A percentile compares a stretch with the other conserved stretches of the same genome.
Conservation (phyloP, 1,140 invertebrate genomes). For the Ceratina australensis region DNA sequence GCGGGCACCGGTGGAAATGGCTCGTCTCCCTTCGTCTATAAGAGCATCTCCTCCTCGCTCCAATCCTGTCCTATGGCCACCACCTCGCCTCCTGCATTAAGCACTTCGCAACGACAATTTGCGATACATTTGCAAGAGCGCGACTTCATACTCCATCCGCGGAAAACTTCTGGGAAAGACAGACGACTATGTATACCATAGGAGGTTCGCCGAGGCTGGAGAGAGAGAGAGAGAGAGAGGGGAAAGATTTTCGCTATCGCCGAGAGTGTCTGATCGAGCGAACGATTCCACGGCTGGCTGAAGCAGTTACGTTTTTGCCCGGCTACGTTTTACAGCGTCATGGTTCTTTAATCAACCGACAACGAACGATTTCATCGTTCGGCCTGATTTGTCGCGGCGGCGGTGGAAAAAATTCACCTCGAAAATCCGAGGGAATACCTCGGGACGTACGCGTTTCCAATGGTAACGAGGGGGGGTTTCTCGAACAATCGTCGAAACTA, state of each 20-base stretch:
- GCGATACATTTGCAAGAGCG: slow-evolving; percentile 77
- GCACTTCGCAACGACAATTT: slow-evolving; percentile 79
- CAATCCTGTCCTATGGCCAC: slow-evolving; percentile 48
- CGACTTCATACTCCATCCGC: slow-evolving; percentile 46
- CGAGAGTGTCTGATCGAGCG: slow-evolving; percentile 37
- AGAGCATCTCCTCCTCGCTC: slow-evolving; percentile 48
- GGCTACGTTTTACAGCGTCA: slow-evolving; percentile 28
- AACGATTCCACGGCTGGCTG: slow-evolving; percentile 40
- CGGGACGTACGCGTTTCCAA: not conserved
- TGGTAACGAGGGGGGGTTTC: too few species aligned
- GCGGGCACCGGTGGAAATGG: slow-evolving; percentile 55
- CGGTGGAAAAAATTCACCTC: not conserved
- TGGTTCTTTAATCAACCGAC: slow-evolving; percentile 43
- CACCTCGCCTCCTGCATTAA: slow-evolving; percentile 71
- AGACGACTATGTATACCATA: not conserved
- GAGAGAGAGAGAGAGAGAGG: not conserved
- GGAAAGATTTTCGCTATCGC: not conserved
- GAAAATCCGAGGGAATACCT: not conserved
- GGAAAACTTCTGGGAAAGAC: slow-evolving; percentile 56
- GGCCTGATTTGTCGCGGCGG: not conserved
- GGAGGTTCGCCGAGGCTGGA: not conserved
- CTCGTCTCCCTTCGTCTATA: slow-evolving; percentile 54
- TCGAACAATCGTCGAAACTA: slow-evolving; percentile 9
- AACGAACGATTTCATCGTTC: slow-evolving; percentile 9
- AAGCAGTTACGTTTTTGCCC: slow-evolving; percentile 26